These are phyloP conservation scores for Tinea trinotella DNA, from an alignment of 2,888 invertebrate genomes.

Conservation along the genomic window DNA sequence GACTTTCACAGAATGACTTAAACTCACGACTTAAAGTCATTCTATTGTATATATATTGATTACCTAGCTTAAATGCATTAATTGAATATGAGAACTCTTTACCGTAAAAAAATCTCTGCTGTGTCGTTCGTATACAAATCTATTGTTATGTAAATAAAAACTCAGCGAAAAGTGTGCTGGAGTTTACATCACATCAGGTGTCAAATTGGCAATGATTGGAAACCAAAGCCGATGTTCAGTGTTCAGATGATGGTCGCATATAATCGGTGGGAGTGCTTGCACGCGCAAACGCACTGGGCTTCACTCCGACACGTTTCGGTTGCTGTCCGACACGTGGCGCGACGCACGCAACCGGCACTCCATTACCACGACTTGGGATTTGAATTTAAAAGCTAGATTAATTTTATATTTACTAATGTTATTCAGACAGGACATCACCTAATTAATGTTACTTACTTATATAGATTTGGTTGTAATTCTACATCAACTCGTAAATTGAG, in stretches of 20 bases:
- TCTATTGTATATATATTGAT: too few species aligned
- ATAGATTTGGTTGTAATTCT: too few species aligned
- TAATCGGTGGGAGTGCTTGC: conserved; percentile 65
- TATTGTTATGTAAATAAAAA: too few species aligned
- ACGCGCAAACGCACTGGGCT: conserved; percentile 11
- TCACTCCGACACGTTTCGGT: conserved; percentile 4
- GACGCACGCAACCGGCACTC: conserved; percentile 38
- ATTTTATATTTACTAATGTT: neutral
- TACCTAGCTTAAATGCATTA: too few species aligned
- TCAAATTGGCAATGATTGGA: conserved; percentile 13
- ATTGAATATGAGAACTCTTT: too few species aligned
- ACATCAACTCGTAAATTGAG: too few species aligned
- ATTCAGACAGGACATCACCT: neutral
- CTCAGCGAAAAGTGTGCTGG: neutral
- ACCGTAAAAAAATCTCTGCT: too few species aligned
- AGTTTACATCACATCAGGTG: conserved; percentile 6
- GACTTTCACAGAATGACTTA: too few species aligned
- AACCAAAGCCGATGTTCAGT: conserved; percentile 24
- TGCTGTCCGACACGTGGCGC: conserved; percentile 12
- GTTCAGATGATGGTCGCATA: conserved; percentile 48
- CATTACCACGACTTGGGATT: conserved; percentile 52
- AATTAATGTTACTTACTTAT: too few species aligned
- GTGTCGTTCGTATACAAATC: too few species aligned
- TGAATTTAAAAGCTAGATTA: conserved; percentile 9
- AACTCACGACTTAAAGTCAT: too few species aligned